Base-by-base conservation (phyloP, 1,140 invertebrate genomes). In the Drosophila pandora region DNA sequence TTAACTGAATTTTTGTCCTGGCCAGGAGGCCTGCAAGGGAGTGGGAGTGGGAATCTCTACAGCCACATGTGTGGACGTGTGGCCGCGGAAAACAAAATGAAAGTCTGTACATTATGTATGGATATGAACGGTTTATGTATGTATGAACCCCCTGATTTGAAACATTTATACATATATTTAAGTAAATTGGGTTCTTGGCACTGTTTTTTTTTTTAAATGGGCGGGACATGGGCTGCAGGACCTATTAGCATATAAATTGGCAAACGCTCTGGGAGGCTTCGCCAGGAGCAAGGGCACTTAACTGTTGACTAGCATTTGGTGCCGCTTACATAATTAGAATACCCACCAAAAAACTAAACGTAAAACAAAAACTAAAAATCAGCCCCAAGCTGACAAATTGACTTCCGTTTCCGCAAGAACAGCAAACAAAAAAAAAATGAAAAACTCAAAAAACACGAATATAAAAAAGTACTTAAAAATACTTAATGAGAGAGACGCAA, bases 181-280 rank as follows among this genome's bases (percentile, higher is more conserved):
- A 84, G 85, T 85, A 84, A 85, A 85, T 83, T 79, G 80, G 47
- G 48, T 65, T 84, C 41, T 64, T 55, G 5, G 23, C 56, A 21
- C 2, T 50, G n/a, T n/a, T 17, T 1, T 48, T 45, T 61, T 41
- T 41, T 32, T 1, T 13, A 28, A 53, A 48, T 21, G 55, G n/a
- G 7, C 6, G n/a, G 13, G 37, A 6, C 0, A 85, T 80, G 79
- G 83, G 56, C 65, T 85, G 81, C 72, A 56, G 77, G 61, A 63
- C 62, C 81, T 61, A 85, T 85, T 85, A 85, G 81, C 81, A 85
- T 85, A 85, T 85, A 85, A 85, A 85, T 85, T 85, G 81, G 84
- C 49, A 67, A 49, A 61, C 70, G 53, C 17, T 58, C 39, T 21
- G 17, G 32, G 2, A 32, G 32, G 8, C 32, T 10, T 32, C 10